phyloP scores from a whole-genome alignment of 2,888 invertebrate species.

The Stenodema calcarata region DNA sequence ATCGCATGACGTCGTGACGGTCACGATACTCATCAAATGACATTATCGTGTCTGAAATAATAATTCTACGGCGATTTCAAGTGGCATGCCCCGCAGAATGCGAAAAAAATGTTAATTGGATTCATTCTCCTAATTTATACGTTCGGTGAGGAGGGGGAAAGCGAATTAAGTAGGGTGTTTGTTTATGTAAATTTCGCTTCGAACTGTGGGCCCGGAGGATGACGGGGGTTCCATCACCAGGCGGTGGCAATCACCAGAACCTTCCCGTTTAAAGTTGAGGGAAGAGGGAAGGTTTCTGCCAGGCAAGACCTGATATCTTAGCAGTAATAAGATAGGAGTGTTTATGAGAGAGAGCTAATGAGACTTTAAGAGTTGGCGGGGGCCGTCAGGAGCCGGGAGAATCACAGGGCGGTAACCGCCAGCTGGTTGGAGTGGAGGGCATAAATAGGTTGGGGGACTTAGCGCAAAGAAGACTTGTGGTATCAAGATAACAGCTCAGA shows the following conservation, averaged over 20 bases:
- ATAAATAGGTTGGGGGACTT: constrained; percentile 28
- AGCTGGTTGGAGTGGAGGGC: constrained; percentile 25
- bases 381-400: constrained; percentile 7
- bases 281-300: constrained; percentile 6
- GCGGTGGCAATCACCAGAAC: constrained; percentile 23
- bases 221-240: constrained; percentile 14
- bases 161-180: constrained; percentile 38
- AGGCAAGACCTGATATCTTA: constrained; percentile 36
- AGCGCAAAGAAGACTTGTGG: background rate
- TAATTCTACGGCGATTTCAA: background rate
- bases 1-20: background rate
- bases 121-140: constrained; percentile 43
- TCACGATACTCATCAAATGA: background rate
- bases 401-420: constrained; percentile 39
- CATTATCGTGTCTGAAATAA: background rate
- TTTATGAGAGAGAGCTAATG: constrained; percentile 47
- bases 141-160: constrained; percentile 22
- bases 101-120: constrained; percentile 41
- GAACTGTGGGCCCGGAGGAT: background rate
- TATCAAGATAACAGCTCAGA: background rate
- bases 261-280: constrained; percentile 4
- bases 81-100: background rate
- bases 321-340: constrained; percentile 43
- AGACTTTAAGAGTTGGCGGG: constrained; percentile 44
- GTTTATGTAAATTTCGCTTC: constrained; percentile 31